Base-by-base conservation (phyloP, 1,140 invertebrate species). In the Eciton burchellii region DNA sequence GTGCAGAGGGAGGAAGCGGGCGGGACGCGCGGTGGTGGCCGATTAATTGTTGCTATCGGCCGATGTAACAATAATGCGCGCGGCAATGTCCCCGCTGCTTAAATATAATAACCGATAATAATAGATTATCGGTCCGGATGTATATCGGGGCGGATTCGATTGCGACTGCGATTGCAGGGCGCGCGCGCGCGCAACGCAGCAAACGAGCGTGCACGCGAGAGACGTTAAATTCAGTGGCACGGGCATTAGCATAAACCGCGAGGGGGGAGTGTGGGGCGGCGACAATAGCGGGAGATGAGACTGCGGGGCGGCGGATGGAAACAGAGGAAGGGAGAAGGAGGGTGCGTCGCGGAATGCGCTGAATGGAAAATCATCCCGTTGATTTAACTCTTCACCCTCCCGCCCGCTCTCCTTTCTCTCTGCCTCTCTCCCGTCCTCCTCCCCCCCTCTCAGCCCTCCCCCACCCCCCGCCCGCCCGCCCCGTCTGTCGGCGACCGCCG, bases 301-400 rank as follows among this genome's bases (percentile, higher is more conserved):
- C 43, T 35, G 11, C 49, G 63, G 59, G 70, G 76, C 59, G 70
- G 76, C 59, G 63, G 70, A 76, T 72, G 49, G 81, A 63, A 63
- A 70, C 82, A 47, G 35, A 41, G 14, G 47, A 47, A 62, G n/a
- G 35, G 26, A 9, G 47, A 47, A 62, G n/a, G 52, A 35, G 49
- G 54, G 41, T n/a, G 24, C n/a, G n/a, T n/a, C n/a, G 21, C 11
- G 84, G 68, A 82, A 79, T 76, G 59, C 16, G 45, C 49, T 73
- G 74, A 81, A 90, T 90, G 83, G 88, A 90, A 87, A 89, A 90
- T 90, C 84, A 88, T 87, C 83, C 81, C 89, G 88, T 89, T 88
- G 86, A 88, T 90, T 90, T 84, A 87, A 88, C 77, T 87, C n/a
- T n/a, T n/a, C n/a, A n/a, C n/a, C n/a, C n/a, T n/a, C n/a, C n/a